Conservation (phyloP, 2,113 vertebrate species). For the Pleuronectes platessa region DNA sequence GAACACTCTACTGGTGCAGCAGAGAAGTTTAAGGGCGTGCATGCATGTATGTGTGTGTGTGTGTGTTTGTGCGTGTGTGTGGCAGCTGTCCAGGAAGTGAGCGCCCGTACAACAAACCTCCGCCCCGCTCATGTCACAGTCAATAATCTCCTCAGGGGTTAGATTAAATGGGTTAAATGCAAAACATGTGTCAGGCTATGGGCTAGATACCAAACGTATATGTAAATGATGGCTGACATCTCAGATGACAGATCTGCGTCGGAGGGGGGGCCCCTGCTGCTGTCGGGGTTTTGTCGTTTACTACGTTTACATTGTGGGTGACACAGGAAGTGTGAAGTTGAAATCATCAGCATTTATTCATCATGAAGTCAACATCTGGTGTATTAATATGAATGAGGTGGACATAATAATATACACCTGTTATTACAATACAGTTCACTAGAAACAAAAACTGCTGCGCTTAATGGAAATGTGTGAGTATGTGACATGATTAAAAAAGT, state of each 20-base stretch:
- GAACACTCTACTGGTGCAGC: constrained; percentile 33
- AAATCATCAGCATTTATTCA: constrained; percentile 21
- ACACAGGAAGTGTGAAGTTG: constrained; percentile 30
- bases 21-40: constrained; percentile 6
- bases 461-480: not conserved
- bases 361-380: not conserved
- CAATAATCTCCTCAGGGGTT: constrained; percentile 12
- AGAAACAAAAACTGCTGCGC: not conserved
- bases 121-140: constrained; percentile 37
- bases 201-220: constrained; percentile 32
- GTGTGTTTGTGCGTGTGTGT: not conserved
- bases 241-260: not conserved
- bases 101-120: constrained; percentile 29
- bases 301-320: constrained; percentile 20
- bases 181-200: constrained; percentile 27
- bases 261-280: constrained; percentile 31
- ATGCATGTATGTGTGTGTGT: not conserved
- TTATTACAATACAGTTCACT: not conserved
- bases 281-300: constrained; percentile 19
- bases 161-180: constrained; percentile 18
- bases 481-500: not conserved
- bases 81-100: constrained; percentile 66
- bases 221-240: constrained; percentile 10
- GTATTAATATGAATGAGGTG: not conserved
- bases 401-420: not conserved